Evolutionary conservation across 2,888 invertebrate genomes (phyloP), one percentile per base, ranked within the genome.

Genomic region (Carcina quercana): DNA sequence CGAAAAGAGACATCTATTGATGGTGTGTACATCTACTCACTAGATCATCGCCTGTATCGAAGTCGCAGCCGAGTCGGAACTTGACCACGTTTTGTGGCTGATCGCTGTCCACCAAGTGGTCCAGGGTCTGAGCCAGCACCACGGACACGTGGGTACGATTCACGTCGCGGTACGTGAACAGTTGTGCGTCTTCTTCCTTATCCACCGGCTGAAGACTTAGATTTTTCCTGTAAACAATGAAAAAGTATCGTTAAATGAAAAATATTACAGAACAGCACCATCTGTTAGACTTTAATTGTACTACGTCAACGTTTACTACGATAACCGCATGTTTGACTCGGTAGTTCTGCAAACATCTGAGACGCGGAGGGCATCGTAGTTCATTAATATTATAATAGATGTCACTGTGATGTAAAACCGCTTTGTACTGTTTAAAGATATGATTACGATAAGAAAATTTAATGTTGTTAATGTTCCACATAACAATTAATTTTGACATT

Each of bases 31-130:
- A n/a, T 13, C 1, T 27, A 56, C 63, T 60, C 41, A 90, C 91
- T 59, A 88, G 82, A 52, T 91, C 90, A 45, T 88, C 89, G 6
- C 88, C 89, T 10, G 88, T 84, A 30, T 88, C 86, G 48, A 87
- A 89, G 59, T 91, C 91, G 56, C 94, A 94, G 24, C 91, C 88
- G 17, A 94, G 86, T 25, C 93, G 85, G 71, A 94, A 94, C 78
- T 94, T 94, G 38, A 94, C 86, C 28, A 94, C 88, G 69, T 94
- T 94, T 62, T 91, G 89, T 0, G 94, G 93, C 30, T 86, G 86
- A 57, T 93, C 93, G 12, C 89, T 87, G 79, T 95, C 95, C 13
- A 95, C 95, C 25, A 95, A 79, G 30, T 90, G 86, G 54, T 95
- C 94, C 43, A 95, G 75, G 2, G 92, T 91, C 67, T 91, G 89